phyloP scores from a whole-genome alignment of 2,113 vertebrate species.

The Onychorhynchus coronatus region DNA sequence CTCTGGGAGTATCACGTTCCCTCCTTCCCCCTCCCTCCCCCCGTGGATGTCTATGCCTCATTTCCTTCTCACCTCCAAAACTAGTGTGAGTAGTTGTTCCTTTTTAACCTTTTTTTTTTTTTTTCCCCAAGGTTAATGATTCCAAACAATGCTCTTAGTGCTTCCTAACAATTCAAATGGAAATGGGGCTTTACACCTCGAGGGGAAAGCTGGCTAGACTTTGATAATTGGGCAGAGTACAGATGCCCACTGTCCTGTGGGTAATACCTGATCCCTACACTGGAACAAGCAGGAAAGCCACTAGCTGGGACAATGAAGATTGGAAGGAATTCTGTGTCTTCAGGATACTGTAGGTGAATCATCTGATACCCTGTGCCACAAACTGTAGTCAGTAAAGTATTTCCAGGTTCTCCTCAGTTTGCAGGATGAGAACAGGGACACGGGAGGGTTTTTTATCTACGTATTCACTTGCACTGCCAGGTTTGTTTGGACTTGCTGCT shows the following conservation, averaged over 20 bases:
- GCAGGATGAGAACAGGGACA: background rate
- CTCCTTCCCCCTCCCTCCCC: background rate
- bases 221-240: background rate
- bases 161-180: conserved; percentile 13
- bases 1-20: background rate
- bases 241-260: background rate
- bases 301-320: background rate
- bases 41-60: background rate
- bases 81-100: background rate
- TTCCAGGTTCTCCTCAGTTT: background rate
- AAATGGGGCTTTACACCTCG: conserved; percentile 33
- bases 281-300: background rate
- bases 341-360: background rate
- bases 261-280: background rate
- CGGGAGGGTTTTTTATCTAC: background rate
- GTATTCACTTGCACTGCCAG: background rate
- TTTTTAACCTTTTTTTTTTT: background rate
- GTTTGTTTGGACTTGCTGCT: background rate
- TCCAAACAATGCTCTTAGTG: conserved; percentile 41
- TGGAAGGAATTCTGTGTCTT: background rate
- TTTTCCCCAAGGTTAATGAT: background rate
- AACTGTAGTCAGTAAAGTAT: background rate
- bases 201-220: background rate
- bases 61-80: conserved; percentile 32
- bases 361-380: background rate